A percentile compares a stretch with the other conserved stretches of the same genome.
Evolutionary conservation across 2,797 vertebrate species (phyloP).

Genomic region (Periparus ater): DNA sequence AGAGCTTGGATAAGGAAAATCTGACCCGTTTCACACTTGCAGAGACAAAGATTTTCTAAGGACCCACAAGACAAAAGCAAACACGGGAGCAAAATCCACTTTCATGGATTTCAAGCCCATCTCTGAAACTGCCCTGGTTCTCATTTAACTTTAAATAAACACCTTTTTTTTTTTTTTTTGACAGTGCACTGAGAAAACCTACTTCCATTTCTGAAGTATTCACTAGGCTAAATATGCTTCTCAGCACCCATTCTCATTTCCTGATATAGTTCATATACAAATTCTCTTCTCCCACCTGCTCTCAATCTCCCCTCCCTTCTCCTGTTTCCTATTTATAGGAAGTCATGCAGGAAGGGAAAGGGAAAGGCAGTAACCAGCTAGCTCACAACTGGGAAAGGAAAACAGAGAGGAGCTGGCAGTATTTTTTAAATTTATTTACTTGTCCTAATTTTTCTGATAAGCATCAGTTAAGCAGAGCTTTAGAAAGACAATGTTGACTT

Average conservation of each 20-base stretch:
- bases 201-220: slow-evolving; percentile 17
- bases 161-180: not conserved
- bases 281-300: not conserved
- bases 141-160: not conserved
- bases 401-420: not conserved
- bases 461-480: slow-evolving; percentile 30
- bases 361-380: not conserved
- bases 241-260: slow-evolving; percentile 19
- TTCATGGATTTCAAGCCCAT: not conserved
- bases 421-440: not conserved
- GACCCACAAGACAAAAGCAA: not conserved
- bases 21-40: not conserved
- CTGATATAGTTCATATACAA: not conserved
- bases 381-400: slow-evolving; percentile 1
- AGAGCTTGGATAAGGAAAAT: not conserved
- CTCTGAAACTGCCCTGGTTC: not conserved
- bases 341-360: not conserved
- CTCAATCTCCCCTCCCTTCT: not conserved
- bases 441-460: slow-evolving; percentile 31
- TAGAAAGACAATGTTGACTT: slow-evolving; percentile 39
- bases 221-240: slow-evolving; percentile 1
- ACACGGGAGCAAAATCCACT: not conserved
- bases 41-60: not conserved
- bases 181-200: not conserved
- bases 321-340: slow-evolving; percentile 7